These are phyloP conservation scores for Lycorma delicatula DNA, from an alignment of 1,140 invertebrate genomes.

Conservation along the genomic window DNA sequence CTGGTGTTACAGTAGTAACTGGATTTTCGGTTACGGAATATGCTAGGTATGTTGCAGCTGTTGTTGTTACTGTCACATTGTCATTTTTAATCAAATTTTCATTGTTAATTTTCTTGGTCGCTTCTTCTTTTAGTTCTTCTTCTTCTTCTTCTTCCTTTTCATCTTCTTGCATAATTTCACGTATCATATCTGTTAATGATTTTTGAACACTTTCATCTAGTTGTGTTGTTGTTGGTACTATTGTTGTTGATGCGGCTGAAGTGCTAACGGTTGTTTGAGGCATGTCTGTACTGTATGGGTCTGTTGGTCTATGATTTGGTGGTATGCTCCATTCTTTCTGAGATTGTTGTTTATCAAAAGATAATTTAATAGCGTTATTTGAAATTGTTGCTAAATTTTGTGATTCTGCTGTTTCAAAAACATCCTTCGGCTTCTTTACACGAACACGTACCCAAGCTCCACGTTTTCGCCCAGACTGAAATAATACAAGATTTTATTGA, in stretches of 20 bases:
- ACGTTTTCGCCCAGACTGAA: conserved; percentile 33
- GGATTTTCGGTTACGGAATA: not conserved
- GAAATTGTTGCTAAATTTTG: conserved; percentile 40
- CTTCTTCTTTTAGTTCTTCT: not conserved
- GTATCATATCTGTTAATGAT: conserved; percentile 9
- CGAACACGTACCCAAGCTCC: conserved; percentile 55
- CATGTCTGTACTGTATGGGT: conserved; percentile 8
- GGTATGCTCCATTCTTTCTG: conserved; percentile 8
- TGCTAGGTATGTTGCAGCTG: not conserved
- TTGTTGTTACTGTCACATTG: not conserved
- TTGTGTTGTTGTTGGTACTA: conserved; percentile 14
- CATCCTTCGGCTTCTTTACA: conserved; percentile 42
- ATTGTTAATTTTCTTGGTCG: not conserved
- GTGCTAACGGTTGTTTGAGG: not conserved
- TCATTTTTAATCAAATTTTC: not conserved
- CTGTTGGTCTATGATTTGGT: conserved; percentile 9
- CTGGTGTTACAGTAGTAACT: not conserved
- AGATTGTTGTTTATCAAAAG: conserved; percentile 8
- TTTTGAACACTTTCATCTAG: conserved; percentile 20
- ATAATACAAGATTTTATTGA: no score
- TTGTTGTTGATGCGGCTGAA: conserved; percentile 1
- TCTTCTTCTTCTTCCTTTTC: conserved; percentile 1
- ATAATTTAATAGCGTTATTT: conserved; percentile 37
- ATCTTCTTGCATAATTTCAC: conserved; percentile 9
- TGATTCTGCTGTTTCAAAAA: conserved; percentile 57